phyloP scores from a whole-genome alignment of 2,113 vertebrate species.

The Galeopterus variegatus region DNA sequence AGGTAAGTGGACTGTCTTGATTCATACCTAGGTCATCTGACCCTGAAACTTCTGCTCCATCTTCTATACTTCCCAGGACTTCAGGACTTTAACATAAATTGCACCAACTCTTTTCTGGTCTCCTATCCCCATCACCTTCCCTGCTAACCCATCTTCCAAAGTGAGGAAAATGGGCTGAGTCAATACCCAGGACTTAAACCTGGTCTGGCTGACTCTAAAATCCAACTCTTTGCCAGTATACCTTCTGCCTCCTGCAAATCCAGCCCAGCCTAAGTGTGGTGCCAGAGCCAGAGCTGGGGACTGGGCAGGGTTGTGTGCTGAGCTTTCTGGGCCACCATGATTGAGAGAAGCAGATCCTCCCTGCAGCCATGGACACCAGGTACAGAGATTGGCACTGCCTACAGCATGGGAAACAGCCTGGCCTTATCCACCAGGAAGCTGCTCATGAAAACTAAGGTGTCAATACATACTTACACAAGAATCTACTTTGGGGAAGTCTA shows the following conservation, averaged over 20 bases:
- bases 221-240: not conserved
- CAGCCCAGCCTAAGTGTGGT: not conserved
- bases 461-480: not conserved
- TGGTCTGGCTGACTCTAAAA: not conserved
- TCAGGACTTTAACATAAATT: not conserved
- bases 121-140: not conserved
- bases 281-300: not conserved
- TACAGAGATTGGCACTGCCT: not conserved
- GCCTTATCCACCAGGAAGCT: not conserved
- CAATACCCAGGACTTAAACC: not conserved
- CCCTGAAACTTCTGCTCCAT: not conserved
- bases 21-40: not conserved
- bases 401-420: not conserved
- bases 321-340: not conserved
- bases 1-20: not conserved
- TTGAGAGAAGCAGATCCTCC: not conserved
- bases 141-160: not conserved
- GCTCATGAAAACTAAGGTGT: not conserved
- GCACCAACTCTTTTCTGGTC: not conserved
- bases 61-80: not conserved
- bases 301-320: not conserved
- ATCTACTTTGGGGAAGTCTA: not conserved
- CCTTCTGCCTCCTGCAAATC: not conserved
- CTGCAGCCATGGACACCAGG: not conserved
- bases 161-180: not conserved